Evolutionary conservation across 2,888 invertebrate species (phyloP), one percentile per base, ranked within the genome.

Genomic region (Microplitis manilae): DNA sequence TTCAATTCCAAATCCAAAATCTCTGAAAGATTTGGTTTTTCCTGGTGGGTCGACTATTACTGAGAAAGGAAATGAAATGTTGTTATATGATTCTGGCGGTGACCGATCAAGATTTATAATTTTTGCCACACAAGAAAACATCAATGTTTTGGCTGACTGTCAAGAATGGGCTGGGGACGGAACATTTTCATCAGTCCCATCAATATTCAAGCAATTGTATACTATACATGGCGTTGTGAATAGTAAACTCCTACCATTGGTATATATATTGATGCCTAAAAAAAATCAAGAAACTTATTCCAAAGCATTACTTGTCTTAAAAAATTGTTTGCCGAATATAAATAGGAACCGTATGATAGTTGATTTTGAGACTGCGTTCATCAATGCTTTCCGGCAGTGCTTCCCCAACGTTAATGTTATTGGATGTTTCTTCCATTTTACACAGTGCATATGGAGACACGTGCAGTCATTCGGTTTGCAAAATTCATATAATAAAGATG

Each of bases 341-440:
- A 69, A 41, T 73, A 9, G 38, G 1, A 62, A 20, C 30, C 61
- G 9, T 17, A 73, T 74, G 13, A 70, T 74, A 9, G 38, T 64
- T 38, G 74, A 77, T 64, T 77, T 73, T 64, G 73, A 73, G 61
- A 6, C n/a, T 30, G 73, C 60, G 20, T 73, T 69, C 69, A 13
- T 50, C 7, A 30, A n/a, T 30, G 61, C 62, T 8, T 68, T 50
- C 40, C 5, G 15, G 8, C 15, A 5, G 39, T 4, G 30, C 5
- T 77, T 77, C 38, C 59, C 50, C n/a, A 41, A 17, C n/a, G 38
- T 62, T 7, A 20, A 15, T 7, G 59, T 68, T 13, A 38, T 38
- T 62, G 65, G 70, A n/a, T 77, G 41, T 60, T 69, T 64, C 15
- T 77, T 77, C 15, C 71, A 77, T 67, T 75, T 77, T 30, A 40